These are phyloP conservation scores for Phymastichus coffea DNA, from an alignment of 1,140 invertebrate genomes.

Conservation along the genomic window DNA sequence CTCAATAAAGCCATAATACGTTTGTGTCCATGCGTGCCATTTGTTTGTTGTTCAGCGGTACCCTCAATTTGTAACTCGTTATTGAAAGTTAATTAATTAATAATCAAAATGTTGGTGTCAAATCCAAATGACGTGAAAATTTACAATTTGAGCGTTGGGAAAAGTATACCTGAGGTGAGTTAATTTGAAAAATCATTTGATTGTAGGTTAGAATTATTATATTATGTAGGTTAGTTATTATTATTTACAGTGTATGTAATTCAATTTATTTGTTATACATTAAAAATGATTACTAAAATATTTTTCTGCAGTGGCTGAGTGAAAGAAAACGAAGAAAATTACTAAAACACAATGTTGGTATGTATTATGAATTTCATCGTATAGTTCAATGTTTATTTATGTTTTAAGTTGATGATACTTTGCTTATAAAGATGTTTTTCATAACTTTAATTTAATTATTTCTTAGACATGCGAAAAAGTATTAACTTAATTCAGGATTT, in stretches of 20 bases:
- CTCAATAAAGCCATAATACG: too few relatives aligned
- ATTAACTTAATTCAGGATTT: slow-evolving; percentile 99
- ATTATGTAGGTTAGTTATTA: too few relatives aligned
- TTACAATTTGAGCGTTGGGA: slow-evolving; percentile 95
- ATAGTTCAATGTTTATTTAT: too few relatives aligned
- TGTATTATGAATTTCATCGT: slow-evolving; percentile 35
- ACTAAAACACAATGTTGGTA: slow-evolving; percentile 84
- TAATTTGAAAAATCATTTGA: slow-evolving; percentile 13
- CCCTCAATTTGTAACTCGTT: too few relatives aligned
- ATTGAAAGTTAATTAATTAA: neutral
- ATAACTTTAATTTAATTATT: slow-evolving; percentile 18
- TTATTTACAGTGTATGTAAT: too few relatives aligned
- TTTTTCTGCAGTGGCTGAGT: slow-evolving; percentile 84
- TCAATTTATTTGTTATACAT: too few relatives aligned
- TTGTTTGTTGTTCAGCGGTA: too few relatives aligned
- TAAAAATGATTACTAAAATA: too few relatives aligned
- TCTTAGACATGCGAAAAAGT: slow-evolving; percentile 74
- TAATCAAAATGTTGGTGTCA: slow-evolving; percentile 70
- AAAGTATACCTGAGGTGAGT: slow-evolving; percentile 93
- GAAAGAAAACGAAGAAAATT: slow-evolving; percentile 84
- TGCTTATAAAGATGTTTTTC: neutral
- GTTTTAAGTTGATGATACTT: too few relatives aligned
- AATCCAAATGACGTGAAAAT: slow-evolving; percentile 95
- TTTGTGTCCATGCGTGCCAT: too few relatives aligned
- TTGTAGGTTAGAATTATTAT: slow-evolving; percentile 33